Conservation (phyloP, 2,797 vertebrate genomes). For the Rhodeus uyekii region DNA sequence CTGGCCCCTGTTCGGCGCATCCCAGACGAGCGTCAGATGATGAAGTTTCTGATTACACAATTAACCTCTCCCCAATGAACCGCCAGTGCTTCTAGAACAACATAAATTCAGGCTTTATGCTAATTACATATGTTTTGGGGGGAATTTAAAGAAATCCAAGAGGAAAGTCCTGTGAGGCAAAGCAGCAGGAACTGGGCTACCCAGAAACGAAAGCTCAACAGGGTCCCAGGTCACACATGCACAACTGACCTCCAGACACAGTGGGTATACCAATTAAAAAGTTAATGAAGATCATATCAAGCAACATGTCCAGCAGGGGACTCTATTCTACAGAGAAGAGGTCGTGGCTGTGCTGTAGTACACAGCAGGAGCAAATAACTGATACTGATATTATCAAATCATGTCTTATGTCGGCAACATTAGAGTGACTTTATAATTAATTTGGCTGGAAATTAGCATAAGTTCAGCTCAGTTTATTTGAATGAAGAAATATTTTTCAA, state of each 20-base stretch:
- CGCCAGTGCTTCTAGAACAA: not conserved
- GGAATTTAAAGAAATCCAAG: constrained; percentile 23
- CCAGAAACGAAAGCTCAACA: not conserved
- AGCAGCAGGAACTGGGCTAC: not conserved
- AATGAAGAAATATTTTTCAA: not conserved
- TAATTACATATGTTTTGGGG: constrained; percentile 43
- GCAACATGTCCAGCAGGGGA: not conserved
- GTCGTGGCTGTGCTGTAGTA: not conserved
- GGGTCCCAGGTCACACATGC: not conserved
- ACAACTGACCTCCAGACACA: constrained; percentile 17
- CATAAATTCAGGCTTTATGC: constrained; percentile 33
- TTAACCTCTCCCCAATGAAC: constrained; percentile 42
- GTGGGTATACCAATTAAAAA: constrained; percentile 41
- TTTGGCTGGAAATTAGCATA: not conserved
- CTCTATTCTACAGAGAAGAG: not conserved
- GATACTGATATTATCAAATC: constrained; percentile 9
- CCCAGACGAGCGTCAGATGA: constrained; percentile 23
- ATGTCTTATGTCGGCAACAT: not conserved
- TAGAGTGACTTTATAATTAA: not conserved
- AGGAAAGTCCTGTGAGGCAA: not conserved
- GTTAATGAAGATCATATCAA: constrained; percentile 42
- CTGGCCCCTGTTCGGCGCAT: constrained; percentile 17
- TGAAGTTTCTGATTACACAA: constrained; percentile 50
- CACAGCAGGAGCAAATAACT: constrained; percentile 10
- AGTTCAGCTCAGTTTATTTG: not conserved